Conservation (phyloP, 2,797 vertebrate genomes). For the Falco biarmicus region DNA sequence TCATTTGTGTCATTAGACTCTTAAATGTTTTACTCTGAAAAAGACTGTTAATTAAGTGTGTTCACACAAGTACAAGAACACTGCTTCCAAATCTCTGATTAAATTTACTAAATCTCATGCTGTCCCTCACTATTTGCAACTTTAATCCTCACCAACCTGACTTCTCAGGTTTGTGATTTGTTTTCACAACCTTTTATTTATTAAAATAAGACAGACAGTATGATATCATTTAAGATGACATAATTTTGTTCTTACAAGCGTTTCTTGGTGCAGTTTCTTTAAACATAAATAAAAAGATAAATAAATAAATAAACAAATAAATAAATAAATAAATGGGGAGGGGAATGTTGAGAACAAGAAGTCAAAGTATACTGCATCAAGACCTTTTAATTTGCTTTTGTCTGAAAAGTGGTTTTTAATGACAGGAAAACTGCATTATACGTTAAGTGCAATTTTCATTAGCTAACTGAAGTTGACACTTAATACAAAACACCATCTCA, state of each 20-base stretch:
- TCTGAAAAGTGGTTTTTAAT: neutral
- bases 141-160: neutral
- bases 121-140: neutral
- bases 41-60: neutral
- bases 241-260: neutral
- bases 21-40: neutral
- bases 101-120: neutral
- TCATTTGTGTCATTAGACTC: neutral
- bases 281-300: neutral
- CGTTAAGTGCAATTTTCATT: neutral
- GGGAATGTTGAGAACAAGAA: neutral
- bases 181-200: neutral
- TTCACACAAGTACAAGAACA: neutral
- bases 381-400: neutral
- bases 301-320: neutral
- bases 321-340: neutral
- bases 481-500: neutral
- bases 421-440: neutral
- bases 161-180: neutral
- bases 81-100: neutral
- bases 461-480: neutral
- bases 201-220: neutral
- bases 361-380: neutral
- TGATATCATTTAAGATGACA: neutral
- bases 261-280: neutral